A percentile compares a stretch with the other conserved stretches of the same genome.
Conservation (phyloP, 2,113 vertebrate species). For the Meleagris gallopavo region DNA sequence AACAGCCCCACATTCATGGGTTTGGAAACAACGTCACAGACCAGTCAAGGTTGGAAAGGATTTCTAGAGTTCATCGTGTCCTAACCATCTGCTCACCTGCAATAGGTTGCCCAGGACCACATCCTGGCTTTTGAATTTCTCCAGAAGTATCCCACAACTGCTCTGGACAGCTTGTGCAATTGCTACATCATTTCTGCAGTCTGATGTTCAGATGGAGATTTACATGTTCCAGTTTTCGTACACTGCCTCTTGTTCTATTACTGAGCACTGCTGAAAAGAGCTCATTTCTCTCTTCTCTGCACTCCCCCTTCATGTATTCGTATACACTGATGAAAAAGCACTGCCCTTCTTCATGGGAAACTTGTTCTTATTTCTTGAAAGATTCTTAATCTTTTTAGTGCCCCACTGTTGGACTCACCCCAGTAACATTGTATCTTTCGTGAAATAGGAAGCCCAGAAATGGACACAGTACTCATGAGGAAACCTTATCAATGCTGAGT, state of each 20-base stretch:
- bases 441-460: not conserved
- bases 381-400: not conserved
- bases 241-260: not conserved
- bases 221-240: not conserved
- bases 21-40: not conserved
- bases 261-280: not conserved
- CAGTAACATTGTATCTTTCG: not conserved
- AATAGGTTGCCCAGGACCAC: not conserved
- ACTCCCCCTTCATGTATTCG: not conserved
- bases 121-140: not conserved
- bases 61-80: not conserved
- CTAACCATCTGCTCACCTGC: rapidly evolving
- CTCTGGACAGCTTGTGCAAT: not conserved
- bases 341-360: not conserved
- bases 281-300: not conserved
- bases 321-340: rapidly evolving
- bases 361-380: not conserved
- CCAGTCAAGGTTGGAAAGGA: not conserved
- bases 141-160: not conserved
- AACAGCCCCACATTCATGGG: not conserved
- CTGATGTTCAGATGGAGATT: not conserved
- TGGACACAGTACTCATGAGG: not conserved
- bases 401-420: not conserved
- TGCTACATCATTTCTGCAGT: rapidly evolving
- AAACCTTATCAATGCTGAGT: not conserved